phyloP scores from a whole-genome alignment of 2,113 vertebrate genomes.

The Semnornis frantzii region DNA sequence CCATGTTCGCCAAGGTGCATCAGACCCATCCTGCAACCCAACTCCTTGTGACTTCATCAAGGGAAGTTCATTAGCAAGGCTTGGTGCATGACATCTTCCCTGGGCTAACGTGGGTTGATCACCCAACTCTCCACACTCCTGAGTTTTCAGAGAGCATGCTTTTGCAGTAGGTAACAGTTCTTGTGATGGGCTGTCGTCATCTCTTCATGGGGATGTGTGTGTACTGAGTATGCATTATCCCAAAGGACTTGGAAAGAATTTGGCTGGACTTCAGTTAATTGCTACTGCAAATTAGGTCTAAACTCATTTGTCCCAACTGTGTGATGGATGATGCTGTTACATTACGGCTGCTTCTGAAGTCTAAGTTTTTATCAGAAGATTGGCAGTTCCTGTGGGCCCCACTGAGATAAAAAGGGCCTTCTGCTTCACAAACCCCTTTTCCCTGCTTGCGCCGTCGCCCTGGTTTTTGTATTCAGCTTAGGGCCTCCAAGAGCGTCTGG shows the following conservation, averaged over 20 bases:
- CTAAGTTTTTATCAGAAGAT: conserved; percentile 43
- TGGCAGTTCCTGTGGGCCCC: background rate
- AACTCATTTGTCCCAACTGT: background rate
- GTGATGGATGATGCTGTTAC: conserved; percentile 8
- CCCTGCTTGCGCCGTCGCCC: background rate
- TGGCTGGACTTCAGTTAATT: conserved; percentile 7
- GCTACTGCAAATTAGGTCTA: conserved; percentile 35
- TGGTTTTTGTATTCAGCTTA: conserved; percentile 62
- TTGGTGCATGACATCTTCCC: fast-evolving
- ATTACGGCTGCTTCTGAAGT: background rate
- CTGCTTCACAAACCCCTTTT: conserved; percentile 9
- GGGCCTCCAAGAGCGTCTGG: conserved; percentile 24
- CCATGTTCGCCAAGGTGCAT: background rate
- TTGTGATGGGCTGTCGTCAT: too few relatives aligned
- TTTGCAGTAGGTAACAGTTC: background rate
- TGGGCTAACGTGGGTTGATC: background rate
- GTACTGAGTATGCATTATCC: fast-evolving
- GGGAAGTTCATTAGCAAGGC: background rate
- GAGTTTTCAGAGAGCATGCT: background rate
- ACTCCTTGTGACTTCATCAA: background rate
- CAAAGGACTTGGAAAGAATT: background rate
- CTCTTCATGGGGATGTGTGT: background rate
- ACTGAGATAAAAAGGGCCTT: conserved; percentile 29
- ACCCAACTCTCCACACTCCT: background rate
- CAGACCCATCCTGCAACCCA: background rate